Evolutionary conservation across 2,888 invertebrate genomes (phyloP).

Genomic region (Trimorus sp.): DNA sequence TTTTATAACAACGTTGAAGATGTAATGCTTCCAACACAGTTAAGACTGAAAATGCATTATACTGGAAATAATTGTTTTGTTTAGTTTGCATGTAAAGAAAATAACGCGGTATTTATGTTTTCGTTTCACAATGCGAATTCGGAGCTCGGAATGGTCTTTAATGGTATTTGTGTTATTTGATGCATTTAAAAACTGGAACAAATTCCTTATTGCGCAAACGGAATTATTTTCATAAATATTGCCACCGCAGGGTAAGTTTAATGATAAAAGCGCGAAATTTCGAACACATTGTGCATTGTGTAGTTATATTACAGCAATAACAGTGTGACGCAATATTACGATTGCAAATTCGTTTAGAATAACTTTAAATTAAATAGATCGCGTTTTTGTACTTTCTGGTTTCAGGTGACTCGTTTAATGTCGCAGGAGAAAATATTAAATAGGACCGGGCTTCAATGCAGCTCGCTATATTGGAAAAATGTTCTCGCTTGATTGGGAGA

Average conservation of each 20-base stretch:
- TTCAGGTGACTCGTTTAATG: no score
- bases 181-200: background rate
- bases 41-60: constrained; percentile 22
- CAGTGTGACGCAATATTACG: no score
- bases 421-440: no score
- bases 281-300: no score
- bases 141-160: background rate
- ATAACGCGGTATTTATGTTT: constrained; percentile 1
- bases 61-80: constrained; percentile 13
- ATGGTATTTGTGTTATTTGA: background rate
- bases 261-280: background rate
- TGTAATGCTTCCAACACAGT: constrained; percentile 15
- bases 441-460: no score
- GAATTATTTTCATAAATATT: constrained; percentile 2
- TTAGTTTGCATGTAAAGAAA: constrained; percentile 1
- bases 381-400: no score
- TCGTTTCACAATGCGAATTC: background rate
- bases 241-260: background rate
- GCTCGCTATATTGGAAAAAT: no score
- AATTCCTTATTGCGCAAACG: background rate
- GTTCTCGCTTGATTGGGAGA: no score
- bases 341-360: no score
- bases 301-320: no score
- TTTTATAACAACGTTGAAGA: constrained; percentile 14
- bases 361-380: no score